Evolutionary conservation across 2,113 vertebrate species (phyloP), one percentile per base, ranked within the genome.

Genomic region (Chloropsis hardwickii): DNA sequence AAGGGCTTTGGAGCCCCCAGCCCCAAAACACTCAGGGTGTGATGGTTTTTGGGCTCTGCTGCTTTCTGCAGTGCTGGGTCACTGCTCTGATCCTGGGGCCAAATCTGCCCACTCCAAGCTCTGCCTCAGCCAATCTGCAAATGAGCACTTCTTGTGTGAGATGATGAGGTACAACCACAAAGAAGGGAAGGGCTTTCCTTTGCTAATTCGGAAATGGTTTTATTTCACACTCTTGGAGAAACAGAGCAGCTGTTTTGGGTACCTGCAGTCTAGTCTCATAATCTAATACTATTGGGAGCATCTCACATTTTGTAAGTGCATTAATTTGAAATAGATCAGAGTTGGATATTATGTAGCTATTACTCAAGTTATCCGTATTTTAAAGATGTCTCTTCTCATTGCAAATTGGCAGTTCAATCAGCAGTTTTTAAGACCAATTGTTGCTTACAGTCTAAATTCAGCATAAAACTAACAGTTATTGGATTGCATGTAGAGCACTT

Each of bases 381-480:
- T 86, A 87, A 88, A 90, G 74, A 58, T 56, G 74, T 51, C 39
- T 77, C 33, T 80, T 66, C 66, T 58, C 64, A 27, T n/a, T 81
- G 79, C 51, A 86, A 95, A 93, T 35, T 58, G 85, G 35, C 56
- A 70, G 80, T 92, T 94, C 85, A 88, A 12, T 73, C 74, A 66
- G 66, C 54, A 80, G 50, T 70, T 92, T 86, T 92, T 88, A 86
- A 94, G 90, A 81, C n/a, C 60, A 45, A 3, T 90, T 64, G 81
- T 88, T 1, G 0, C 74, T 86, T 72, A 19, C 42, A 56, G 20
- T 86, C 71, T 73, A 90, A 95, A 88, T 85, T 85, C 35, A 73
- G 58, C 51, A 60, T 90, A 93, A 96, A 93, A 5, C 15, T 62
- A 93, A 70, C 50, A 61, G 70, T 86, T 93, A 76, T 10, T 76